Percentiles rank a stretch among this genome's conserved stretches.
These are phyloP conservation scores for Xestia rhomboidea DNA, from an alignment of 2,888 invertebrate species.

Conservation along the genomic window DNA sequence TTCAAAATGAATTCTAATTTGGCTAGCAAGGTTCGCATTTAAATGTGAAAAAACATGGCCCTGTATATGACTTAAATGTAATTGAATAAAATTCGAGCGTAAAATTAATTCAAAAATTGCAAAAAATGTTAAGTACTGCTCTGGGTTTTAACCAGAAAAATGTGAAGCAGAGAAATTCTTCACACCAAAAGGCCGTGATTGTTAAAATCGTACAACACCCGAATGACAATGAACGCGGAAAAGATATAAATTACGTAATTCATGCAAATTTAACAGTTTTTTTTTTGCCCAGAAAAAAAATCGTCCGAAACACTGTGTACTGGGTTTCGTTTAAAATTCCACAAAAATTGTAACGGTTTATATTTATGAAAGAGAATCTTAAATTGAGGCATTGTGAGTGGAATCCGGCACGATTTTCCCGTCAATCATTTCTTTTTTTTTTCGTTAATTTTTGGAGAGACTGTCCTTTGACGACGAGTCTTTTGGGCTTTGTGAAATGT, in stretches of 20 bases:
- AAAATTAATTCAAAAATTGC: constrained; percentile 7
- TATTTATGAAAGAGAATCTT: constrained; percentile 72
- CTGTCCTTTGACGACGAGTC: constrained; percentile 55
- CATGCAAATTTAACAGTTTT: constrained; percentile 80
- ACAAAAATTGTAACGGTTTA: constrained; percentile 76
- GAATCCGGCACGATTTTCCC: constrained; percentile 66
- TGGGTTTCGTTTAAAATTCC: constrained; percentile 75
- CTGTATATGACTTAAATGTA: not conserved
- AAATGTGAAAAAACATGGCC: not conserved
- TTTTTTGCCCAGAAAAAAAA: constrained; percentile 64
- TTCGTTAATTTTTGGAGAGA: constrained; percentile 51
- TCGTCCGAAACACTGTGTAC: constrained; percentile 57
- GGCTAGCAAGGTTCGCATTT: not conserved
- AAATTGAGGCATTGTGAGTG: constrained; percentile 78
- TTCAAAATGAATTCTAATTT: constrained; percentile 16
- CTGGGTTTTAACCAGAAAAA: constrained; percentile 29
- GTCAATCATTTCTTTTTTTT: constrained; percentile 66
- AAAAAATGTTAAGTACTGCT: constrained; percentile 23
- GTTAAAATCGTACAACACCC: constrained; percentile 58
- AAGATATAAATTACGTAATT: constrained; percentile 82
- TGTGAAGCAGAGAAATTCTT: constrained; percentile 42
- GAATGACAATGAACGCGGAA: constrained; percentile 74
- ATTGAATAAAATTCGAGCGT: not conserved
- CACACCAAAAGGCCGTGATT: constrained; percentile 57
- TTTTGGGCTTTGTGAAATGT: constrained; percentile 43